phyloP scores from a whole-genome alignment of 2,888 invertebrate genomes.

The Yponomeuta cagnagella region DNA sequence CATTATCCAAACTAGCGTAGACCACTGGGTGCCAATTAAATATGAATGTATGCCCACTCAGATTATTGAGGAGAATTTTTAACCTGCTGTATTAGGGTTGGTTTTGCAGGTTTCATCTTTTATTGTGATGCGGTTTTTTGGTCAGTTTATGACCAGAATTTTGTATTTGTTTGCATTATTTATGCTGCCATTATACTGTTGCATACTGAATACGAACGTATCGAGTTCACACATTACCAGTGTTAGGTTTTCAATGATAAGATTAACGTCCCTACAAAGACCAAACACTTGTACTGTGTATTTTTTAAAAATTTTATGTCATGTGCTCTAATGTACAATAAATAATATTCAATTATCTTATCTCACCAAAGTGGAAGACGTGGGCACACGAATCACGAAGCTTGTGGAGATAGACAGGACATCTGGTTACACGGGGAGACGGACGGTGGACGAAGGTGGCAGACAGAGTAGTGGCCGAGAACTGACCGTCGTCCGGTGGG shows the following conservation, averaged over 20 bases:
- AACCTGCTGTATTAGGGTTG: conserved; percentile 28
- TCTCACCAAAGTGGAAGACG: too few species aligned
- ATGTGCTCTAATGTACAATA: too few species aligned
- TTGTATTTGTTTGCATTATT: background rate
- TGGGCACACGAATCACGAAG: too few species aligned
- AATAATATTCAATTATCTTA: too few species aligned
- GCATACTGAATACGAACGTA: background rate
- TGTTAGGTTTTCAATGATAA: background rate
- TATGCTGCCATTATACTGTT: background rate
- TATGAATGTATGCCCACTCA: conserved; percentile 53
- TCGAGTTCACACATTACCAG: background rate
- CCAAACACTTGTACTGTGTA: too few species aligned
- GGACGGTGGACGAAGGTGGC: too few species aligned
- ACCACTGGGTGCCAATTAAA: conserved; percentile 61
- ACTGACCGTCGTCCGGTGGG: too few species aligned
- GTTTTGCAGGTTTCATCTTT: conserved; percentile 36
- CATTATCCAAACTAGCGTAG: background rate
- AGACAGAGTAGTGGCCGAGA: too few species aligned
- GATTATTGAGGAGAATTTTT: conserved; percentile 54
- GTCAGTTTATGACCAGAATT: conserved; percentile 7
- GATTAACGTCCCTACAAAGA: too few species aligned
- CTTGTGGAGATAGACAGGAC: too few species aligned
- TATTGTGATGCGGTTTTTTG: conserved; percentile 28
- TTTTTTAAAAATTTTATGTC: too few species aligned
- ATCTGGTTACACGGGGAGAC: too few species aligned